phyloP scores from a whole-genome alignment of 2,888 invertebrate genomes.

The Drosophila cracens region DNA sequence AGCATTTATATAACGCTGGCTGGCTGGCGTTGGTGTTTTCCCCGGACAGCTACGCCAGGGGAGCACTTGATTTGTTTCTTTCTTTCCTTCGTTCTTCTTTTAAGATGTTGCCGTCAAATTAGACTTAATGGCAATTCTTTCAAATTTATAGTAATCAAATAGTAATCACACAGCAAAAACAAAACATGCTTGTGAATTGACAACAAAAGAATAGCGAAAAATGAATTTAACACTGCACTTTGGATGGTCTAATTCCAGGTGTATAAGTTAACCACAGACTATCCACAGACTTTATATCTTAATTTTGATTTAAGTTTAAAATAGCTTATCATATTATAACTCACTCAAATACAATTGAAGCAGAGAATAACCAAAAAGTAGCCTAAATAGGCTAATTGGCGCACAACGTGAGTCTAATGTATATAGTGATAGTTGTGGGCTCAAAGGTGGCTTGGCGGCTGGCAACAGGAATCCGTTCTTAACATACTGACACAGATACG shows the following conservation, averaged over 20 bases:
- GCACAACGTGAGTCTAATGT: neutral
- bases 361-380: neutral
- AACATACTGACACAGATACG: too few species aligned
- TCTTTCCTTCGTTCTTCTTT: neutral
- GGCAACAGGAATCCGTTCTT: neutral
- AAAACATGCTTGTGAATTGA: conserved; percentile 3
- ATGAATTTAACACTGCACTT: conserved; percentile 38
- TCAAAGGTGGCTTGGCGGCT: neutral
- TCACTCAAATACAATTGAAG: neutral
- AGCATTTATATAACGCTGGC: conserved; percentile 39
- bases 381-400: neutral
- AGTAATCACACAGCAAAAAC: neutral
- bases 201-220: conserved; percentile 13
- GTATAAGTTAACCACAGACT: neutral
- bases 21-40: conserved; percentile 24
- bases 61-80: conserved; percentile 46
- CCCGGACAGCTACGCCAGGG: conserved; percentile 50
- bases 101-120: conserved; percentile 60
- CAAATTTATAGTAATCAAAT: conserved; percentile 28
- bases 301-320: neutral
- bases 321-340: neutral
- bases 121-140: conserved; percentile 48
- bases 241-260: conserved; percentile 5
- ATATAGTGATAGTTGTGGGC: neutral
- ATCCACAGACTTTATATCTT: neutral